Evolutionary conservation across 1,140 invertebrate species (phyloP), one percentile per base, ranked within the genome.

Genomic region (Episyrphus balteatus): DNA sequence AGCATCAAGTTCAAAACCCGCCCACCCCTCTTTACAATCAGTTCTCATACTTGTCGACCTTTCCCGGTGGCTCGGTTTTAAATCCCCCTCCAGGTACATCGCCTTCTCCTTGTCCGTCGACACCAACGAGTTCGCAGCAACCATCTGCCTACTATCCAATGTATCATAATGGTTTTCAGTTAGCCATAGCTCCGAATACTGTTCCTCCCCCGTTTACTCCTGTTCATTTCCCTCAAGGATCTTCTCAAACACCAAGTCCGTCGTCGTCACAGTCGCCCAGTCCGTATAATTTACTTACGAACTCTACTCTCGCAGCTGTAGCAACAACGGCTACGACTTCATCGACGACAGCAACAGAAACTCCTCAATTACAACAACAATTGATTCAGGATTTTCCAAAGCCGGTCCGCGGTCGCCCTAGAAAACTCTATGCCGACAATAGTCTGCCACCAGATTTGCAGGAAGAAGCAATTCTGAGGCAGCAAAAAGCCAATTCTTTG

Each of bases 111-210:
- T 31, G 36, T 37, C 13, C 13, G n/a, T 14, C 15, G 13, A 12
- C 11, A 12, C 31, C 21, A 44, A 5, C 12, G 5, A 13, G 13
- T 8, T 7, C 18, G 5, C 45, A 15, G 32, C 51, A 9, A 46
- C 58, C 14, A 51, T 53, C 59, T 17, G 51, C 59, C 26, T 66
- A 66, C 39, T 66, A 66, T 58, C 63, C 63, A n/a, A 66, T 66
- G 63, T 66, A 66, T 54, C 63, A 64, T 42, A 66, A 66, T 56
- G 63, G 63, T 55, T 66, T 66, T 55, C 63, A 66, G 42, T 36
- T 66, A 33, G 59, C 59, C 7, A 59, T 66, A 36, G 60, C 62
- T 2, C 62, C 62, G 5, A 65, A 62, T 44, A 54, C 60, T 10
- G 63, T 66, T 33, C 63, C 63, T 40, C 63, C 63, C 30, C 63